Percentiles rank a stretch among this genome's conserved stretches.
These are phyloP conservation scores for Euproctis similis DNA, from an alignment of 2,888 invertebrate species.

Conservation along the genomic window DNA sequence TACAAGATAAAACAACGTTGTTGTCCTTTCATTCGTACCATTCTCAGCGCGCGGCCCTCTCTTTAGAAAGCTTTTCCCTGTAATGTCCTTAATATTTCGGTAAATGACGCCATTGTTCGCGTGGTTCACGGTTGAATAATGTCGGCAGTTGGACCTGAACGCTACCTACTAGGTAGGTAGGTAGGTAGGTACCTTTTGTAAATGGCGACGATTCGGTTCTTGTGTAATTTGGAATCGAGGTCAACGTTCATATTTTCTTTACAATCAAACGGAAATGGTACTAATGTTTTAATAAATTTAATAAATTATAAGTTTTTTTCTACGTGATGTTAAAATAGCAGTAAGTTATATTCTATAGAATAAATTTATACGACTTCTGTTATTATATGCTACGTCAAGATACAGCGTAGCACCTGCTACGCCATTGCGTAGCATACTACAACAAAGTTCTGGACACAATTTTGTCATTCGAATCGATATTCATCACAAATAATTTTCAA, in stretches of 20 bases:
- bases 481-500: too few species aligned
- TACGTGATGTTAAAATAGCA: too few species aligned
- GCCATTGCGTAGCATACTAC: too few species aligned
- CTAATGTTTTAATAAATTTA: too few species aligned
- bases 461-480: too few species aligned
- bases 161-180: too few species aligned
- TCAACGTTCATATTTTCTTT: constrained; percentile 9
- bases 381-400: too few species aligned
- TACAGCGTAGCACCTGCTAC: too few species aligned
- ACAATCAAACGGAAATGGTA: neutral
- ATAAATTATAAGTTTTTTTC: too few species aligned
- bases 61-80: constrained; percentile 44
- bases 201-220: constrained; percentile 20
- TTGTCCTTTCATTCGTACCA: constrained; percentile 23
- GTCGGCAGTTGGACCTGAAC: constrained; percentile 21
- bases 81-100: constrained; percentile 51
- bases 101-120: constrained; percentile 35
- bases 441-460: too few species aligned
- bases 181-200: constrained; percentile 27
- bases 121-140: constrained; percentile 26
- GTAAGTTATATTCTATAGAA: too few species aligned
- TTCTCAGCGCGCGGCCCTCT: constrained; percentile 24
- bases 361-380: too few species aligned
- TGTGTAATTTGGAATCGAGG: constrained; percentile 19
- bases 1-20: constrained; percentile 29